These are phyloP conservation scores for Tridacna gigas DNA, from an alignment of 2,888 invertebrate genomes.

Conservation along the genomic window DNA sequence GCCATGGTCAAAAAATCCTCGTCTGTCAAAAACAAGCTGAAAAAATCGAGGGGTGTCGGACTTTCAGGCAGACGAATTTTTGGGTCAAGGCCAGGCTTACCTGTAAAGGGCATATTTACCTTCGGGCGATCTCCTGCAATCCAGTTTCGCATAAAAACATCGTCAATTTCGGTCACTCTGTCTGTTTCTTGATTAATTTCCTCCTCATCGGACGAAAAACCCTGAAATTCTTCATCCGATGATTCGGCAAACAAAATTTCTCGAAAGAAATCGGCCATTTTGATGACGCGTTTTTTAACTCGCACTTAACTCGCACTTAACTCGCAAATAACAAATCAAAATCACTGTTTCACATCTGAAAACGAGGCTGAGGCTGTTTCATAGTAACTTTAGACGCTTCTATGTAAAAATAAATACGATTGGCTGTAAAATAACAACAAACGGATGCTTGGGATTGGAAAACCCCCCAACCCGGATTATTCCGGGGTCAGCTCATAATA, in stretches of 20 bases:
- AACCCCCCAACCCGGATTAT: no score
- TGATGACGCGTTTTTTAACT: not conserved
- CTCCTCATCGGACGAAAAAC: slow-evolving; percentile 1
- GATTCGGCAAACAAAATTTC: not conserved
- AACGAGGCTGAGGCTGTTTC: not conserved
- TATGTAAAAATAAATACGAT: not conserved
- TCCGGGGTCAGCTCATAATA: no score
- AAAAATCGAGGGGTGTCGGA: slow-evolving; percentile 27
- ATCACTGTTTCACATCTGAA: not conserved
- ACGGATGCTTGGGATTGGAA: not conserved
- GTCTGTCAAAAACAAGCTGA: slow-evolving; percentile 25
- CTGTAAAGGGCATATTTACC: slow-evolving; percentile 4
- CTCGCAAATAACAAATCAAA: not conserved
- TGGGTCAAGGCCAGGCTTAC: not conserved
- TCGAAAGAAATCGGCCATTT: not conserved
- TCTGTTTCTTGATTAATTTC: not conserved
- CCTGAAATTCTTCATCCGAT: not conserved
- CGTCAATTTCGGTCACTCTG: not conserved
- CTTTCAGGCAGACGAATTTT: slow-evolving; percentile 15
- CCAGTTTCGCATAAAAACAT: slow-evolving; percentile 4
- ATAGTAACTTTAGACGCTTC: not conserved
- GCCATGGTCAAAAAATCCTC: slow-evolving; percentile 35
- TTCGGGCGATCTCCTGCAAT: not conserved
- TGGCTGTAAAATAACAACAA: not conserved
- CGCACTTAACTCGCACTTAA: no score